Conservation (phyloP, 2,888 invertebrate species). For the Drosophila neoperkinsi region DNA sequence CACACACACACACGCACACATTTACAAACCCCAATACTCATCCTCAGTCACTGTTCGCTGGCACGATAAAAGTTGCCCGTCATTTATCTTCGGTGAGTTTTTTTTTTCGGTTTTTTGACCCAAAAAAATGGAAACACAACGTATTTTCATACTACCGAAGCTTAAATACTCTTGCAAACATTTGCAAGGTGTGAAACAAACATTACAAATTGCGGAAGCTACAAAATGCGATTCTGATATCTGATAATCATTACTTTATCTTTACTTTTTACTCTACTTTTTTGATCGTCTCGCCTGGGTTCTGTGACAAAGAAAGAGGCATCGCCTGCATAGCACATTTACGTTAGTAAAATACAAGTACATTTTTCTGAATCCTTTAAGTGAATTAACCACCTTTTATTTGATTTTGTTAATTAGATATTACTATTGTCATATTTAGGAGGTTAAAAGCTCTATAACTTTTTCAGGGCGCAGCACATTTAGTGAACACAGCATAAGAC, state of each 20-base stretch:
- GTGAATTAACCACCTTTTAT: neutral
- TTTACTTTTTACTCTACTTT: neutral
- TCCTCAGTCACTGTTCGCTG: slow-evolving; percentile 32
- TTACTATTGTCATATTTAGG: neutral
- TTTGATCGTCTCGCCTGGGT: neutral
- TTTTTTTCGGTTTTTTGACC: slow-evolving; percentile 26
- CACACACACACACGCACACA: slow-evolving; percentile 6
- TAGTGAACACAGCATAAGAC: neutral
- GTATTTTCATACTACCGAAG: neutral
- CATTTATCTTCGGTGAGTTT: slow-evolving; percentile 67
- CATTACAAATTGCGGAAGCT: neutral
- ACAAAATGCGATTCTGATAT: neutral
- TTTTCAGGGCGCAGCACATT: neutral
- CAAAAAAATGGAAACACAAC: slow-evolving; percentile 17
- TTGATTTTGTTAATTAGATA: neutral
- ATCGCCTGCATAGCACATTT: neutral
- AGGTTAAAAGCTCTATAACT: neutral
- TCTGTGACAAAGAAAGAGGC: neutral
- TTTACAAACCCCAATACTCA: slow-evolving; percentile 31
- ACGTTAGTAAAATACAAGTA: neutral
- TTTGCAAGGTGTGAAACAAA: neutral
- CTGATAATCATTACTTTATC: neutral
- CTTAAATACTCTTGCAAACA: slow-evolving; percentile 1
- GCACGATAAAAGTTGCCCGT: slow-evolving; percentile 62
- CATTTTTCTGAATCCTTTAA: neutral